phyloP scores from a whole-genome alignment of 2,113 vertebrate species.

The Benitochromis conjunctus region DNA sequence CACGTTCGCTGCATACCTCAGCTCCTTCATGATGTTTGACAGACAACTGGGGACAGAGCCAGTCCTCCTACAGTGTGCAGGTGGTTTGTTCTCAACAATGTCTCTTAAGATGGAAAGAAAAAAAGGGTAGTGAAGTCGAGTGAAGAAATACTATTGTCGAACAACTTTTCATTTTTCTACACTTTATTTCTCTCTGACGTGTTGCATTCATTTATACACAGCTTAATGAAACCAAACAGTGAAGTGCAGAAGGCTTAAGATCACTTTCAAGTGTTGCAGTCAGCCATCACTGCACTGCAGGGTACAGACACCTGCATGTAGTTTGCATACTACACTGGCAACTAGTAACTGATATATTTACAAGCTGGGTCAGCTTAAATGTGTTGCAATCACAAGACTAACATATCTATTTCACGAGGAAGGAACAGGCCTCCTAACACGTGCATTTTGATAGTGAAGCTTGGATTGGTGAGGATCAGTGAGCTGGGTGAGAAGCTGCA shows the following conservation, averaged over 20 bases:
- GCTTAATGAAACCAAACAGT: background rate
- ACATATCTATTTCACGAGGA: accelerated
- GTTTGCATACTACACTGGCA: background rate
- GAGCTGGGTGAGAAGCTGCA: background rate
- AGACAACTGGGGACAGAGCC: background rate
- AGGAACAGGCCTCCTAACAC: background rate
- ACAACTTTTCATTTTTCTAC: background rate
- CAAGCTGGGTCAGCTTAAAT: background rate
- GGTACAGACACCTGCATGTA: background rate
- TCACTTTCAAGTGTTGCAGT: background rate
- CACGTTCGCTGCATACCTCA: background rate
- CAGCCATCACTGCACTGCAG: background rate
- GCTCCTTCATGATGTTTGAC: background rate
- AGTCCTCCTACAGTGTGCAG: background rate
- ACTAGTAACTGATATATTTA: background rate
- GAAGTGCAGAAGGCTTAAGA: background rate
- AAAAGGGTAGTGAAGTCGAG: background rate
- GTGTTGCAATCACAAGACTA: background rate
- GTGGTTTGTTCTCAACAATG: background rate
- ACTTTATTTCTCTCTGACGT: background rate
- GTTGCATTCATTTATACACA: accelerated
- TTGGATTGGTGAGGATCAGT: background rate
- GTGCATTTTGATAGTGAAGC: background rate
- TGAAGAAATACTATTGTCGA: background rate
- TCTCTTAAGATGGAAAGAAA: background rate